Base-by-base conservation (phyloP, 2,797 vertebrate genomes). In the Dermochelys coriacea region DNA sequence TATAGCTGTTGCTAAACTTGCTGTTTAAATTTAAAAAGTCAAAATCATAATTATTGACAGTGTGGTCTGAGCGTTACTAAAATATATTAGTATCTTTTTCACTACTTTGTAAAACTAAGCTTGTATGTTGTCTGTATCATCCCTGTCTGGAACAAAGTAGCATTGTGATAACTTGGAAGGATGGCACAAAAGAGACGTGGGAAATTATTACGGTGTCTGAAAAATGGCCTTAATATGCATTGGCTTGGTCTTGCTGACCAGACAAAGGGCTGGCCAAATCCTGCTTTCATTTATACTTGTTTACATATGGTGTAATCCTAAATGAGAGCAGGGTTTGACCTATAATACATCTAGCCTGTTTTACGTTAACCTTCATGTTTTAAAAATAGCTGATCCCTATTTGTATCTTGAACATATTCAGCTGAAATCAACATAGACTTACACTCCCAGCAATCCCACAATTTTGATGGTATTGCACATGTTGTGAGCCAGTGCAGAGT, bases 21-120 rank as follows among this genome's bases (percentile, higher is more conserved):
- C 12, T 89, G 51, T 83, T 95, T 85, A 97, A 90, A 82, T 88
- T 84, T 80, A 57, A 87, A 78, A 94, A 82, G 77, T 78, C 18
- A 85, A 71, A 81, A 77, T 64, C 1, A 3, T 85, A 86, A 86
- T 91, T 91, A 75, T 82, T 91, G 54, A 90, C 14, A 83, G 3
- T 57, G 34, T 81, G 41, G 3, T 84, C 25, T 92, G 71, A 82
- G 11, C 47, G 81, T 80, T 45, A 57, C 8, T 82, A 84, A 94
- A 93, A 93, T 9, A 1, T 82, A 54, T 49, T 80, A 82, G 68
- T 57, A 59, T 6, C 2, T 85, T 94, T 15, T 94, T 71, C 81
- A 15, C 47, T 83, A 34, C 3, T 91, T 82, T 68, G 5, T 49
- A 86, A 52, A 55, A 6, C 3, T 21, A 85, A 11, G 2, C 2